Percentiles rank a stretch among this genome's conserved stretches.
Conservation (phyloP, 2,797 vertebrate species). For the Tenualosa ilisha region DNA sequence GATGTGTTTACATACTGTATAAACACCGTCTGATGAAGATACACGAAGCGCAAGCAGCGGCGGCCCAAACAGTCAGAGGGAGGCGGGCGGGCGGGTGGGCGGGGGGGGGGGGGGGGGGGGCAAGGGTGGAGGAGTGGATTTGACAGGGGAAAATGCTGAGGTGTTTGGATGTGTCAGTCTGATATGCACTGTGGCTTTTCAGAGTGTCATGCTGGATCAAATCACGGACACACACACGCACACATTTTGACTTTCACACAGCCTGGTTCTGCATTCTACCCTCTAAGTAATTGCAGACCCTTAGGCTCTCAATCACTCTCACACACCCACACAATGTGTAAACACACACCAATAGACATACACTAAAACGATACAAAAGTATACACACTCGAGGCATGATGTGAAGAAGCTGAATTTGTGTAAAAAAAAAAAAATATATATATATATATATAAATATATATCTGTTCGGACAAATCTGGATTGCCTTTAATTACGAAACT, state of each 20-base stretch:
- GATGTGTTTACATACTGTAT: slow-evolving; percentile 28
- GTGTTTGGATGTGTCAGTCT: slow-evolving; percentile 66
- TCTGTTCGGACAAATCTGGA: not conserved
- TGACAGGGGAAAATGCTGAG: slow-evolving; percentile 57
- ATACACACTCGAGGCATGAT: not conserved
- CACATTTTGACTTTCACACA: slow-evolving; percentile 26
- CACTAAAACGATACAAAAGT: not conserved
- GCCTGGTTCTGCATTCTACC: slow-evolving; percentile 27
- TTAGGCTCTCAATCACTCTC: not conserved
- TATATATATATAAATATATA: too few species aligned
- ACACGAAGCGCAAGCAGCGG: slow-evolving; percentile 30
- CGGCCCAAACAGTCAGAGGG: not conserved
- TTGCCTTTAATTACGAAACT: not conserved
- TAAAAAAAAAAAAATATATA: not conserved
- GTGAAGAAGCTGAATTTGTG: not conserved
- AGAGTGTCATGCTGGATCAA: slow-evolving; percentile 66
- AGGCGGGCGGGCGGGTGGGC: not conserved
- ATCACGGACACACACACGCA: slow-evolving; percentile 58
- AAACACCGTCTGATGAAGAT: slow-evolving; percentile 27
- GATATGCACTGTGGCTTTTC: slow-evolving; percentile 66
- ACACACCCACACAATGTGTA: not conserved
- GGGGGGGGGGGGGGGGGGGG: not conserved
- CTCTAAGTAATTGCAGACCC: slow-evolving; percentile 14
- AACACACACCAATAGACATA: not conserved
- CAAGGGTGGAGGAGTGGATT: not conserved